Base-by-base conservation (phyloP, 92 coral and sea anemone species). In the Actinernus sp. region DNA sequence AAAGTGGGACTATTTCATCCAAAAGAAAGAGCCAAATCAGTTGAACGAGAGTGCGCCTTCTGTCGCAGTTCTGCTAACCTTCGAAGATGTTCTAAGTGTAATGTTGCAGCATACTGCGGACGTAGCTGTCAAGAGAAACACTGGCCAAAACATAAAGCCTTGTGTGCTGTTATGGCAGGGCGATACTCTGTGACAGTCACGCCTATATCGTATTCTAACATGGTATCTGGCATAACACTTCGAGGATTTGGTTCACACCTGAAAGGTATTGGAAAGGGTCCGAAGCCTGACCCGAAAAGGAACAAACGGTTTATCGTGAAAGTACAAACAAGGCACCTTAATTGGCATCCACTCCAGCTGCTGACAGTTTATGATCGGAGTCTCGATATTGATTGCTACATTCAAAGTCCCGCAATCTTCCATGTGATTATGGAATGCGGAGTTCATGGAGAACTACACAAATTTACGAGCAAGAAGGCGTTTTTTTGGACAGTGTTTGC, bases 341-440 rank as follows among this genome's bases (percentile, higher is more conserved):
- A 88, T 37, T 63, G 83, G 24, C 91, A 88, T 44, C 95, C 91
- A 0, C 37, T 64, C 32, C 91, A 84, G 20, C 4, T 26, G 23
- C 49, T 88, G n/a, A 31, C 62, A 22, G 28, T 37, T 7, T 74
- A 75, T 12, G 81, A 88, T 40, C 54, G 70, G 53, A 86, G 85
- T 34, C 50, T 65, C 20, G 22, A 59, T 1, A 18, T 89, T 2
- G 73, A 75, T 14, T 52, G 83, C 26, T 1, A 1, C 0, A 59
- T 88, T 4, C 89, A 88, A 36, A 87, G 85, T 26, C 94, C 90
- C 1, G 84, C 59, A 46, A 34, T 82, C 18, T 91, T 82, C 57
- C 67, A 58, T 37, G 27, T 91, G 2, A 62, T 88, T 5, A 77
- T 71, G 90, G 95, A 92, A 43, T 88, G 92, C 33, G 96, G 97